Evolutionary conservation across 2,113 vertebrate genomes (phyloP).

Genomic region (Nannobrachium achirus): DNA sequence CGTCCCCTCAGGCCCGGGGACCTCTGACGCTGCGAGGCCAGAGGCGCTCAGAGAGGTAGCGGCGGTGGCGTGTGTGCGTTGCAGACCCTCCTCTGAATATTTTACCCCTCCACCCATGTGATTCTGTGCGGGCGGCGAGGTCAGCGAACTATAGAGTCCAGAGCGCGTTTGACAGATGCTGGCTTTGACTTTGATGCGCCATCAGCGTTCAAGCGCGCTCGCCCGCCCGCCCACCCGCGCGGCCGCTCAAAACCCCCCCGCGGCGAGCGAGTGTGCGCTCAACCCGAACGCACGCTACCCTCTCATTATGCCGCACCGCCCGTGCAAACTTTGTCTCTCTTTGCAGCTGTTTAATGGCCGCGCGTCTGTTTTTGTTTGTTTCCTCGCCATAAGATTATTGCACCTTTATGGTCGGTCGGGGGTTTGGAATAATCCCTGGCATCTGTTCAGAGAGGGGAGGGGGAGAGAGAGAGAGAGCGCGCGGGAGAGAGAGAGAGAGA

Average conservation of each 20-base stretch:
- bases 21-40: conserved; percentile 43
- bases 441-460: conserved; percentile 78
- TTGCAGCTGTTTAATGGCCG: conserved; percentile 82
- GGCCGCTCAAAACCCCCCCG: conserved; percentile 29
- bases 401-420: conserved; percentile 84
- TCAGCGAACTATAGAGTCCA: conserved; percentile 70
- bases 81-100: conserved; percentile 60
- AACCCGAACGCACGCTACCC: conserved; percentile 70
- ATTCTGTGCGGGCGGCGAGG: conserved; percentile 55
- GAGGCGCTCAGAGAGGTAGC: conserved; percentile 36
- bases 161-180: conserved; percentile 74
- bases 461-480: conserved; percentile 36
- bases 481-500: conserved; percentile 42
- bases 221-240: conserved; percentile 16
- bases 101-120: conserved; percentile 43
- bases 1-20: conserved; percentile 41
- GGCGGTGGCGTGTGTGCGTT: conserved; percentile 22
- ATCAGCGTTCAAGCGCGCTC: conserved; percentile 63
- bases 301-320: conserved; percentile 73
- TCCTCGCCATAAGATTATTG: conserved; percentile 82
- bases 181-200: conserved; percentile 75
- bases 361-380: conserved; percentile 83
- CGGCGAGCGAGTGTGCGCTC: conserved; percentile 68
- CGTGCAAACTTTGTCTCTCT: conserved; percentile 79
- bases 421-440: conserved; percentile 80